These are phyloP conservation scores for Malacoraja senta DNA, from an alignment of 2,797 vertebrate species.

Conservation along the genomic window DNA sequence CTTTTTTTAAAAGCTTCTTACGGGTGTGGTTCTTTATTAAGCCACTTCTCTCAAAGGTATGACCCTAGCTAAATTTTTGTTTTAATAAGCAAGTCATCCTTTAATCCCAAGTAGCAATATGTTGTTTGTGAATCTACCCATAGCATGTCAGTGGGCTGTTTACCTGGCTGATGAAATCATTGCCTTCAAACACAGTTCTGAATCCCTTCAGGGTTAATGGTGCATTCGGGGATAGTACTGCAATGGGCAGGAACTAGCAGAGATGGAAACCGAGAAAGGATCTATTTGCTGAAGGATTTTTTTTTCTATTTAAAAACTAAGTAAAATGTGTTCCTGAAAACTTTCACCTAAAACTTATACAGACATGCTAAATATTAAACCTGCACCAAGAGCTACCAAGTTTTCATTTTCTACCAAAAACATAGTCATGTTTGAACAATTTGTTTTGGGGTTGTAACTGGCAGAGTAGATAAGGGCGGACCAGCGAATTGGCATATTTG, in stretches of 20 bases:
- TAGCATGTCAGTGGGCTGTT: background rate
- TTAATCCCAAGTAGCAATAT: background rate
- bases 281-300: background rate
- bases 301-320: background rate
- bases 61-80: background rate
- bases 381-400: background rate
- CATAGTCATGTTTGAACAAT: background rate
- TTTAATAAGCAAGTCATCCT: background rate
- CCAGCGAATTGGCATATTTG: too few relatives aligned
- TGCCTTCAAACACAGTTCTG: background rate
- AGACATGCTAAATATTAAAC: background rate
- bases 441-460: too few relatives aligned
- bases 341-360: background rate
- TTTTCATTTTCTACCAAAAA: background rate
- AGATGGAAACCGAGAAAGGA: background rate
- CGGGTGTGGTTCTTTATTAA: background rate
- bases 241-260: background rate
- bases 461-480: too few relatives aligned
- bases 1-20: constrained; percentile 7
- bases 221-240: background rate
- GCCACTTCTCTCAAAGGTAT: background rate
- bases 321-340: background rate
- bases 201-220: background rate
- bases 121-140: background rate
- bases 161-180: background rate